Conservation (phyloP, 2,113 vertebrate species). For the Crotophaga sulcirostris region DNA sequence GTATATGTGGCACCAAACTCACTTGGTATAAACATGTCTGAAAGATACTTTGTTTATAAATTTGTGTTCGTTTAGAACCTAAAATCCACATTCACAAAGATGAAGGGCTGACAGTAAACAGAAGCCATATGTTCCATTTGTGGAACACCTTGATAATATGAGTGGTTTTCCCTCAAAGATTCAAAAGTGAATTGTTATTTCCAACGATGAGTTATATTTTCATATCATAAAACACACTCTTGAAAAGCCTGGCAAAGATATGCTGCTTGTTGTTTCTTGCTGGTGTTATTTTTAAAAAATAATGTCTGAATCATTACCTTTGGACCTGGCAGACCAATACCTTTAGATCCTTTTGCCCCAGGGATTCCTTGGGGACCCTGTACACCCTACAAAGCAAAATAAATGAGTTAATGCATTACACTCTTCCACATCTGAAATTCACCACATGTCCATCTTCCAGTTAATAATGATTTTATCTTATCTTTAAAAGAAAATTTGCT, state of each 20-base stretch:
- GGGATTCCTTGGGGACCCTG: slow-evolving; percentile 67
- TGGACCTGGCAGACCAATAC: slow-evolving; percentile 54
- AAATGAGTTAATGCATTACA: not conserved
- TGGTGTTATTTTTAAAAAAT: not conserved
- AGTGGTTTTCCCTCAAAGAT: not conserved
- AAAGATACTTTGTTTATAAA: not conserved
- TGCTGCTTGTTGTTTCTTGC: not conserved
- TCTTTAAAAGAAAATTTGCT: not conserved
- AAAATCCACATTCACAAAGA: not conserved
- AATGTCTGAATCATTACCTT: slow-evolving; percentile 60
- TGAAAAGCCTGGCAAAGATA: not conserved
- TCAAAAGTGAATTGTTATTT: not conserved
- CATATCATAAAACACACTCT: not conserved
- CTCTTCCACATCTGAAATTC: not conserved
- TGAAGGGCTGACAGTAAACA: not conserved
- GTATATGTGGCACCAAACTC: not conserved
- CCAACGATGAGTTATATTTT: not conserved
- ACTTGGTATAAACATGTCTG: not conserved
- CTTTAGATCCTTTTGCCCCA: slow-evolving; percentile 70
- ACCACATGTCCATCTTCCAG: not conserved
- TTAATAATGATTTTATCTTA: not conserved
- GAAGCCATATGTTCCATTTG: not conserved
- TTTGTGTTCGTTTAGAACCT: not conserved
- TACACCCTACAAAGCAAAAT: slow-evolving; percentile 62
- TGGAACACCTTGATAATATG: not conserved